Evolutionary conservation across 2,113 vertebrate genomes (phyloP).

Genomic region (Ceuthmochares aereus): DNA sequence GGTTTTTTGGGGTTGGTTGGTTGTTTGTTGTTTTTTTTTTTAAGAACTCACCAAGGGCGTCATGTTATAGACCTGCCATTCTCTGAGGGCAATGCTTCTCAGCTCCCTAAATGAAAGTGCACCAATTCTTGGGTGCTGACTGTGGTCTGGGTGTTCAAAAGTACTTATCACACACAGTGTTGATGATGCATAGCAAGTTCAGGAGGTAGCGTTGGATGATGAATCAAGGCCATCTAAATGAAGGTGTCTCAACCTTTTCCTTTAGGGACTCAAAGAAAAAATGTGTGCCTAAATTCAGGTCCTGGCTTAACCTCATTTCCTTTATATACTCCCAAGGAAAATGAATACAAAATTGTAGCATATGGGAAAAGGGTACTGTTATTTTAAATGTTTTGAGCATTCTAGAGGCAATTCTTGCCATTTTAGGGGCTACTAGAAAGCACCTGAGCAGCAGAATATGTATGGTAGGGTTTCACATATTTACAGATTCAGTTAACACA

Average conservation of each 20-base stretch:
- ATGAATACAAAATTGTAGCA: background rate
- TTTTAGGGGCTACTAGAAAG: background rate
- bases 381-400: background rate
- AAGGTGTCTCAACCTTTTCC: background rate
- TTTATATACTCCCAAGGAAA: background rate
- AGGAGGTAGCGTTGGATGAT: background rate
- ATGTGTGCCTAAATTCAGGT: background rate
- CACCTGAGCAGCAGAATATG: background rate
- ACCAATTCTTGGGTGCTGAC: background rate
- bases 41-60: background rate
- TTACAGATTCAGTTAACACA: background rate
- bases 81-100: background rate
- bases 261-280: background rate
- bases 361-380: background rate
- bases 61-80: background rate
- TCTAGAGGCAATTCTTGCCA: background rate
- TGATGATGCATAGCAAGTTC: background rate
- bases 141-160: background rate
- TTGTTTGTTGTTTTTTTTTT: too few relatives aligned
- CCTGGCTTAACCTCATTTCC: background rate
- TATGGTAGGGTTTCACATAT: background rate
- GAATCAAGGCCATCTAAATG: background rate
- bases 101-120: rapidly evolving
- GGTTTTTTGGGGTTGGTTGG: too few relatives aligned
- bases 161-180: rapidly evolving